phyloP scores from a whole-genome alignment of 2,113 vertebrate genomes.

The Ramphastos sulfuratus region DNA sequence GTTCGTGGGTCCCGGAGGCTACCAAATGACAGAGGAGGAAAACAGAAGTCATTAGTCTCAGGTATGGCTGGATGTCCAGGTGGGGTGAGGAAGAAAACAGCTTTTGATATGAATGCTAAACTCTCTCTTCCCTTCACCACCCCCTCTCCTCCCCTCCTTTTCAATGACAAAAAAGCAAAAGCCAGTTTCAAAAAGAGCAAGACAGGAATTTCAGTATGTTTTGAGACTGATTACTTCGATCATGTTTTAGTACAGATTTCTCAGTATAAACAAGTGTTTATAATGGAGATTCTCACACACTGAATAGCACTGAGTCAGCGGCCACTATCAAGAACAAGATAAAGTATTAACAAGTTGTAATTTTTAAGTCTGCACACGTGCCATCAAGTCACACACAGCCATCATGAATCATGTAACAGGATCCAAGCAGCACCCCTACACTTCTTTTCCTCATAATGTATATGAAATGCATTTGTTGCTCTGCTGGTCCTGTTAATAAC shows the following conservation, averaged over 20 bases:
- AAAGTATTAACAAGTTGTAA: background rate
- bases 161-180: background rate
- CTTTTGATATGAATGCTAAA: background rate
- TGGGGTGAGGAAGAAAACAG: background rate
- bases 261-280: background rate
- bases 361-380: background rate
- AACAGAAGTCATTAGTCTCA: background rate
- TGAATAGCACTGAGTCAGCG: background rate
- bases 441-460: background rate
- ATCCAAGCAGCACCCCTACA: background rate
- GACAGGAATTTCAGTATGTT: background rate
- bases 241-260: background rate
- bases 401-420: fast-evolving
- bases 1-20: background rate
- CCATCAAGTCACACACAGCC: no score
- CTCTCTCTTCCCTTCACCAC: no score
- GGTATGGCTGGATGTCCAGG: background rate
- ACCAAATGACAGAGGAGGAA: background rate
- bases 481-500: background rate
- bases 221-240: background rate
- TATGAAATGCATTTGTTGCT: background rate
- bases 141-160: background rate
- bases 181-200: background rate
- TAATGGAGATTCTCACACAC: background rate
- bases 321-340: background rate